A percentile compares a stretch with the other conserved stretches of the same genome.
Evolutionary conservation across 2,888 invertebrate genomes (phyloP).

Genomic region (Frankliniella intonsa): DNA sequence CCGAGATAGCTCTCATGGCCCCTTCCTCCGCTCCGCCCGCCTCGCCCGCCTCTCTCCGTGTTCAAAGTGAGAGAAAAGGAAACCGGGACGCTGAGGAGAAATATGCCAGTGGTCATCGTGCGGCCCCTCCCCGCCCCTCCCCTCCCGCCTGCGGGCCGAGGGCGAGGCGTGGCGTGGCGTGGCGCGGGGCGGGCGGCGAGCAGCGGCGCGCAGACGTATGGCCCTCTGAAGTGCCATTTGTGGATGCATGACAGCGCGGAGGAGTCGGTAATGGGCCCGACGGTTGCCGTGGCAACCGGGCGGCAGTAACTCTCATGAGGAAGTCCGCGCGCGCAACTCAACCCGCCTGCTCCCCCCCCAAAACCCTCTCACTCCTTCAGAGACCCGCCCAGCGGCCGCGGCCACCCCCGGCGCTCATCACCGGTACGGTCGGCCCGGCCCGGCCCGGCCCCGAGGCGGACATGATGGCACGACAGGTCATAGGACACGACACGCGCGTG

Average conservation of each 20-base stretch:
- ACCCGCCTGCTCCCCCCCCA: neutral
- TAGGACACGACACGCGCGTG: too few species aligned
- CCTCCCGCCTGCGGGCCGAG: neutral
- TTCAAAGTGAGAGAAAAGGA: neutral
- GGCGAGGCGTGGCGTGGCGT: neutral
- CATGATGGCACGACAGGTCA: too few species aligned
- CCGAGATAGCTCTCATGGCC: too few species aligned
- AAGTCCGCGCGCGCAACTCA: neutral
- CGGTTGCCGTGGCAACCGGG: constrained; percentile 3
- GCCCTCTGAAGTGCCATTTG: constrained; percentile 24
- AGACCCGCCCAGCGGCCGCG: neutral
- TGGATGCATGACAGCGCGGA: constrained; percentile 11
- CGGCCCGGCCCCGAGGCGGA: neutral
- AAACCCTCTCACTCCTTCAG: neutral
- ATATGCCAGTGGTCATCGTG: constrained; percentile 17
- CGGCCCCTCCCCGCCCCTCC: neutral
- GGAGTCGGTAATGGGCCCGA: constrained; percentile 3
- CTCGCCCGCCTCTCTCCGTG: too few species aligned
- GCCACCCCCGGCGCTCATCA: neutral
- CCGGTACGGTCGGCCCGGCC: neutral
- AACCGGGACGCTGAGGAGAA: neutral
- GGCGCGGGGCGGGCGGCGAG: neutral
- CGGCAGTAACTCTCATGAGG: constrained; percentile 22
- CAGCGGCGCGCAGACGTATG: constrained; percentile 19
- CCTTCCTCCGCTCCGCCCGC: too few species aligned